These are phyloP conservation scores for Chaetops frenatus DNA, from an alignment of 2,113 vertebrate genomes.

Conservation along the genomic window DNA sequence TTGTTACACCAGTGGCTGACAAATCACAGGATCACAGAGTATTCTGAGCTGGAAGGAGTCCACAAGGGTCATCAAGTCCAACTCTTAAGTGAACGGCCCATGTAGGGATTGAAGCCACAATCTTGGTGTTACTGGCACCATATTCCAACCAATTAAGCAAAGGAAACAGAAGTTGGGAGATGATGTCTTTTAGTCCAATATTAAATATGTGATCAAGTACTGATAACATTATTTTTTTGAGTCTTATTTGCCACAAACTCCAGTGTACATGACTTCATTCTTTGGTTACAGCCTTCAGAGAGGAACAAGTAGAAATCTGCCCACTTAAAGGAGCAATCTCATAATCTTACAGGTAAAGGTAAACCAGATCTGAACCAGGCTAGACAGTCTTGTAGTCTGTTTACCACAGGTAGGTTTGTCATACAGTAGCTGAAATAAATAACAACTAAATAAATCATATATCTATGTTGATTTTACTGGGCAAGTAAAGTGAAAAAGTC, in stretches of 20 bases:
- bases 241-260: not conserved
- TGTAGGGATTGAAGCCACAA: not conserved
- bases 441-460: not conserved
- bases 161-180: not conserved
- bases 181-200: not conserved
- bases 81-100: not conserved
- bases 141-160: not conserved
- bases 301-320: not conserved
- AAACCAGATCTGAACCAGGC: not conserved
- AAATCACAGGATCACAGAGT: not conserved
- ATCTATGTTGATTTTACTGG: not conserved
- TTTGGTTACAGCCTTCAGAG: not conserved
- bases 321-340: not conserved
- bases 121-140: not conserved
- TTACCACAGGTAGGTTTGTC: not conserved
- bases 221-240: not conserved
- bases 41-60: not conserved
- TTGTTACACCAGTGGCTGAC: not conserved
- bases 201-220: not conserved
- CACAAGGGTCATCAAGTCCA: not conserved
- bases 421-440: not conserved
- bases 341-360: not conserved
- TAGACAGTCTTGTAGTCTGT: not conserved
- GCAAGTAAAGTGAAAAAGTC: not conserved
- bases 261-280: not conserved